A percentile compares a stretch with the other conserved stretches of the same genome.
These are phyloP conservation scores for Recurvirostra avosetta DNA, from an alignment of 2,113 vertebrate species.

Conservation along the genomic window DNA sequence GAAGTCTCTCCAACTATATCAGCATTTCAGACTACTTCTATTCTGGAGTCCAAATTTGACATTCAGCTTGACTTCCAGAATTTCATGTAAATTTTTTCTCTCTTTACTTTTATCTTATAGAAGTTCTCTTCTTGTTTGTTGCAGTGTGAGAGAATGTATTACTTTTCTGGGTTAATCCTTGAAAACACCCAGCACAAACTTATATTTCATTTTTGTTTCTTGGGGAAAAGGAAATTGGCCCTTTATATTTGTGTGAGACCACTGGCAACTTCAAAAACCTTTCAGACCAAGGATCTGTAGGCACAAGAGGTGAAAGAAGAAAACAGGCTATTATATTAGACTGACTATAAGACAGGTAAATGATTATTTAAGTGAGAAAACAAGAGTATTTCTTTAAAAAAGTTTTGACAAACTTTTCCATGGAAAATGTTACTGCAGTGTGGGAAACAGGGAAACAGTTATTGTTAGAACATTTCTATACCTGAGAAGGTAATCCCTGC, in stretches of 20 bases:
- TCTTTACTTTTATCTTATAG: background rate
- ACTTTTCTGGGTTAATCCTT: background rate
- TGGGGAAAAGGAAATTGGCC: background rate
- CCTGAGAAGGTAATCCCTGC: background rate
- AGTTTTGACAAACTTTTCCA: background rate
- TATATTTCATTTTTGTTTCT: background rate
- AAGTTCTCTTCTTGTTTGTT: background rate
- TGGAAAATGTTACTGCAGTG: background rate
- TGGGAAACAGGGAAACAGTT: background rate
- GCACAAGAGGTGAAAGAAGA: background rate
- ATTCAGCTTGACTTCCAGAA: background rate
- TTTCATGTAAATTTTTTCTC: rapidly evolving
- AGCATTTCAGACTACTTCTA: background rate
- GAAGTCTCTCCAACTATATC: background rate
- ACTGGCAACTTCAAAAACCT: background rate
- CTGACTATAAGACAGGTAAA: background rate
- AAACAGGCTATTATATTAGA: background rate
- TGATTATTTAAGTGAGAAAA: background rate
- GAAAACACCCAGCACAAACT: background rate
- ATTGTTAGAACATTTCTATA: background rate
- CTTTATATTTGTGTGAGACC: background rate
- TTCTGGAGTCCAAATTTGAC: background rate
- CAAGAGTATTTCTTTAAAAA: background rate
- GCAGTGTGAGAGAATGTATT: background rate
- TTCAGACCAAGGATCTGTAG: background rate